Evolutionary conservation across 2,797 vertebrate genomes (phyloP).

Genomic region (Tolypeutes matacus): DNA sequence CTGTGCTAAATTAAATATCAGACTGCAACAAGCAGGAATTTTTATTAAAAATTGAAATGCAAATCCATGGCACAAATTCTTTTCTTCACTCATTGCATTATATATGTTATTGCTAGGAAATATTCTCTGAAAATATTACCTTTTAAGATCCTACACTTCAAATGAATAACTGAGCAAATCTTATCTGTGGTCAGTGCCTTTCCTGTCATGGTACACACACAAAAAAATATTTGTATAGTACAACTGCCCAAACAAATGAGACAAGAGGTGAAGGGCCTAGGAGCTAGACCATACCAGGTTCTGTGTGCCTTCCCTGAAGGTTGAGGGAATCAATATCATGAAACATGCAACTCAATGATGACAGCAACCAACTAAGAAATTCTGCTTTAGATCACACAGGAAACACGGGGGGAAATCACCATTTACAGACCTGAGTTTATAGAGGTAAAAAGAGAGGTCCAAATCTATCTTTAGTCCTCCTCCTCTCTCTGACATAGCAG

Average conservation of each 20-base stretch:
- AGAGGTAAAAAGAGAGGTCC: not conserved
- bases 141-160: not conserved
- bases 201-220: not conserved
- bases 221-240: not conserved
- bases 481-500: not conserved
- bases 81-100: not conserved
- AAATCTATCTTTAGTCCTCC: not conserved
- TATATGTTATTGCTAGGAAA: not conserved
- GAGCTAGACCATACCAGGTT: not conserved
- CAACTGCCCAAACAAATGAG: not conserved
- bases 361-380: not conserved
- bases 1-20: not conserved
- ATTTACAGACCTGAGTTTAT: not conserved
- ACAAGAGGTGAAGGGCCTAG: not conserved
- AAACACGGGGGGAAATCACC: not conserved
- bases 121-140: constrained; percentile 30
- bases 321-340: not conserved
- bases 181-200: not conserved
- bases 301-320: no score
- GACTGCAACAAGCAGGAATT: not conserved
- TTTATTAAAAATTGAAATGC: constrained; percentile 6
- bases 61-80: not conserved
- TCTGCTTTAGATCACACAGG: not conserved
- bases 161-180: not conserved
- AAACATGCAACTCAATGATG: not conserved